A percentile compares a stretch with the other conserved stretches of the same genome.
Conservation (phyloP, 2,113 vertebrate species). For the Pipa parva region DNA sequence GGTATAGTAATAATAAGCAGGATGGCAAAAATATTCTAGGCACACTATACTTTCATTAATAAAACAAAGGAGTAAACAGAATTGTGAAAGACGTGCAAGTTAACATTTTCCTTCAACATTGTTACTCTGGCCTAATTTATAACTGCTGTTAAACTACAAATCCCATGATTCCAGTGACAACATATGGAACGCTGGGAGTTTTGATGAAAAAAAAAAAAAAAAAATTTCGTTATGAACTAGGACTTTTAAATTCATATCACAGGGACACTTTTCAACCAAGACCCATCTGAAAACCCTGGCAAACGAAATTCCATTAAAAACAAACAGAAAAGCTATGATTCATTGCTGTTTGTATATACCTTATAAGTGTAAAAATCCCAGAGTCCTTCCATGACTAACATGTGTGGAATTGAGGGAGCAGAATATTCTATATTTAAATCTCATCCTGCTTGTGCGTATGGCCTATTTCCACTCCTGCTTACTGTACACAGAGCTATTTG, state of each 20-base stretch:
- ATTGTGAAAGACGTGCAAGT: no score
- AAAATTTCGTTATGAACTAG: no score
- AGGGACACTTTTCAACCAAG: neutral
- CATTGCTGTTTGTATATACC: conserved; percentile 76
- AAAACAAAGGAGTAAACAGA: no score
- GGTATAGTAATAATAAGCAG: no score
- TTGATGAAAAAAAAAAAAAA: no score
- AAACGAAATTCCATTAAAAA: conserved; percentile 36
- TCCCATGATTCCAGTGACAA: no score
- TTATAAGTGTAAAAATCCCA: conserved; percentile 81
- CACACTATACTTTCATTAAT: no score
- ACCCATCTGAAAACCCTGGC: neutral
- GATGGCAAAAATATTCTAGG: no score
- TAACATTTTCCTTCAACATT: no score
- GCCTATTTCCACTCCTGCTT: conserved; percentile 73
- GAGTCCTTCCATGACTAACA: conserved; percentile 78
- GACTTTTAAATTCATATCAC: neutral
- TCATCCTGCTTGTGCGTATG: conserved; percentile 61
- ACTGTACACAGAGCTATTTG: conserved; percentile 76
- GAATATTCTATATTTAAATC: conserved; percentile 87
- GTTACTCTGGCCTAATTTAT: no score
- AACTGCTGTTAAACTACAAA: no score
- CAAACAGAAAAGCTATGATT: conserved; percentile 65
- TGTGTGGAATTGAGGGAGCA: conserved; percentile 68
- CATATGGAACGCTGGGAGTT: no score